Percentiles rank a stretch among this genome's conserved stretches.
Conservation (phyloP, 1,140 invertebrate genomes). For the Brachystomella parvula region DNA sequence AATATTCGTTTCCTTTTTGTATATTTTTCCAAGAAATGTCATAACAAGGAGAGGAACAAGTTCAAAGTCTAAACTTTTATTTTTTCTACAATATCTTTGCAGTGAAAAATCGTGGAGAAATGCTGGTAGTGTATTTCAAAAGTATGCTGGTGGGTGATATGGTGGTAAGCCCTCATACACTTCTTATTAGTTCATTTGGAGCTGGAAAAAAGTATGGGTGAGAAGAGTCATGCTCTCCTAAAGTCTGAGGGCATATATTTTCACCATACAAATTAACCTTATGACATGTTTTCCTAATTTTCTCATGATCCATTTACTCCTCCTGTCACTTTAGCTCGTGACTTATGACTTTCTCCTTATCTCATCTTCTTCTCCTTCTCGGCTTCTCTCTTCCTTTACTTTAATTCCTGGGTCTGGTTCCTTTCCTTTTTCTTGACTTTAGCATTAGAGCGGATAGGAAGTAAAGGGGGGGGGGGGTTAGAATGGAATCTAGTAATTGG, state of each 20-base stretch:
- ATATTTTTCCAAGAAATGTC: neutral
- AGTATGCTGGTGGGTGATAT: too few species aligned
- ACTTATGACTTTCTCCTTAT: constrained; percentile 16
- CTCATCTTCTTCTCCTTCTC: constrained; percentile 2
- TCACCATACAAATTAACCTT: constrained; percentile 32
- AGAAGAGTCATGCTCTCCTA: neutral
- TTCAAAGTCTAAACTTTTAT: neutral
- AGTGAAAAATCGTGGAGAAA: too few species aligned
- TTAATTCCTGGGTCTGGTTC: neutral
- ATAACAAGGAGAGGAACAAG: neutral
- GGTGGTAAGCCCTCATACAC: neutral
- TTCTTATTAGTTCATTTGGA: neutral
- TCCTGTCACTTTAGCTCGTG: constrained; percentile 9
- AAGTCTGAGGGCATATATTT: constrained; percentile 19
- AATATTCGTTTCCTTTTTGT: neutral
- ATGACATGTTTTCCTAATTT: constrained; percentile 37
- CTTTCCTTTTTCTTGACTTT: neutral
- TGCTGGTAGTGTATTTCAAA: too few species aligned
- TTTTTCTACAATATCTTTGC: too few species aligned
- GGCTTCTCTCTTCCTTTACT: neutral
- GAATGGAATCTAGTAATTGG: constrained; percentile 17
- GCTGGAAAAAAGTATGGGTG: neutral
- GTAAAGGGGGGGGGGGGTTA: constrained; percentile 3
- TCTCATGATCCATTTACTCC: constrained; percentile 30
- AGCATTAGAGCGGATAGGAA: neutral